Evolutionary conservation across 1,140 invertebrate genomes (phyloP).

Genomic region (Octopus sinensis): DNA sequence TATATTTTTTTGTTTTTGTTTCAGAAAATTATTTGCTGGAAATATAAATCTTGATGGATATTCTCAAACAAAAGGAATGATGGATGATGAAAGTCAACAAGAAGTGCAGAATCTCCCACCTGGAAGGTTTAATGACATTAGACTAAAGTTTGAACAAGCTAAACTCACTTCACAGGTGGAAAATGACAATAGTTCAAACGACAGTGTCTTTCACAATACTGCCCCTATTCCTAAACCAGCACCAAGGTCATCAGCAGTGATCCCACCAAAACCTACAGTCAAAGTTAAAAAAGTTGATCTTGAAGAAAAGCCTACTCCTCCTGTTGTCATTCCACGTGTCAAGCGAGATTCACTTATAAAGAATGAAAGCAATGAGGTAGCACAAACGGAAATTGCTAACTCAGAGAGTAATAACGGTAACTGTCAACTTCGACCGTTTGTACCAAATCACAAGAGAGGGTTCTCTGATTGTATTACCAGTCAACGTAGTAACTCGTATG

Average conservation of each 20-base stretch:
- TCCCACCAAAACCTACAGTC: background rate
- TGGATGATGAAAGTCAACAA: background rate
- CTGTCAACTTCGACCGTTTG: no score
- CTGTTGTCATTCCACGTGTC: background rate
- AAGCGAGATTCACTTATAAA: background rate
- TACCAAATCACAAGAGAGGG: background rate
- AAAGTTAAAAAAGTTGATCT: background rate
- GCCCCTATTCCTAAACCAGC: background rate
- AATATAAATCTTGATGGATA: no score
- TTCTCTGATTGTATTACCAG: background rate
- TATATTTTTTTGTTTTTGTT: no score
- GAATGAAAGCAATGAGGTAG: background rate
- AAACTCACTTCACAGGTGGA: background rate
- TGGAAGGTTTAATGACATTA: slow-evolving; percentile 16
- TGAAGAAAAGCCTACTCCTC: background rate
- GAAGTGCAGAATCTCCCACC: slow-evolving; percentile 1
- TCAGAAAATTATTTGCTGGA: no score
- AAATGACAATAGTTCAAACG: background rate
- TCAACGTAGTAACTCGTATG: background rate
- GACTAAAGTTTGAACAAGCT: slow-evolving; percentile 2
- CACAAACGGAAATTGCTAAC: no score
- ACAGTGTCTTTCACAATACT: background rate
- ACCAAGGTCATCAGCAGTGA: background rate
- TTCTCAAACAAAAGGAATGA: background rate
- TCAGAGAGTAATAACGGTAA: no score